Conservation (phyloP, 2,113 vertebrate genomes). For the Acinonyx jubatus region DNA sequence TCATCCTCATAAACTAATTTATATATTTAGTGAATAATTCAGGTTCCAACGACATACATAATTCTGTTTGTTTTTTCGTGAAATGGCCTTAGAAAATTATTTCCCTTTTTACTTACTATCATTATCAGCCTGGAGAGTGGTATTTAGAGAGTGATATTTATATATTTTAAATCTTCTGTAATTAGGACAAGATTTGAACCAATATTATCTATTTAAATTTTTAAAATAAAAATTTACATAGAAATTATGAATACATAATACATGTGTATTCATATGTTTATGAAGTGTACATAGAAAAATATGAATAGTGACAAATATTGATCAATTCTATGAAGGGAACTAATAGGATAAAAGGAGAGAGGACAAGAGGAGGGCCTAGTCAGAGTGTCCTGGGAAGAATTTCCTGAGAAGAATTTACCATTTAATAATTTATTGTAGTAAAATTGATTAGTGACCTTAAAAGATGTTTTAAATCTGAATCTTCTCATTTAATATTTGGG, state of each 20-base stretch:
- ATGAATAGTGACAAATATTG: neutral
- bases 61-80: slow-evolving; percentile 27
- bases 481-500: neutral
- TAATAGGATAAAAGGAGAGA: neutral
- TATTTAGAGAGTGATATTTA: slow-evolving; percentile 17
- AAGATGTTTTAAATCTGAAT: neutral
- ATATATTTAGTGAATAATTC: neutral
- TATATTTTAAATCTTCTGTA: neutral
- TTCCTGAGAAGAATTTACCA: neutral
- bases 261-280: no score
- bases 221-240: neutral
- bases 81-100: slow-evolving; percentile 11
- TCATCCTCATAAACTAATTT: neutral
- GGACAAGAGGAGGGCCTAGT: neutral
- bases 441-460: neutral
- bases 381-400: neutral
- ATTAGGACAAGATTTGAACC: slow-evolving; percentile 46
- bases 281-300: neutral
- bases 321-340: neutral
- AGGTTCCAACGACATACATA: neutral
- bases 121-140: neutral
- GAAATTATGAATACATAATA: no score
- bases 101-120: neutral
- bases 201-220: neutral
- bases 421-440: neutral